Conservation (phyloP, 2,888 invertebrate genomes). For the Cordylochernes scorpioides region DNA sequence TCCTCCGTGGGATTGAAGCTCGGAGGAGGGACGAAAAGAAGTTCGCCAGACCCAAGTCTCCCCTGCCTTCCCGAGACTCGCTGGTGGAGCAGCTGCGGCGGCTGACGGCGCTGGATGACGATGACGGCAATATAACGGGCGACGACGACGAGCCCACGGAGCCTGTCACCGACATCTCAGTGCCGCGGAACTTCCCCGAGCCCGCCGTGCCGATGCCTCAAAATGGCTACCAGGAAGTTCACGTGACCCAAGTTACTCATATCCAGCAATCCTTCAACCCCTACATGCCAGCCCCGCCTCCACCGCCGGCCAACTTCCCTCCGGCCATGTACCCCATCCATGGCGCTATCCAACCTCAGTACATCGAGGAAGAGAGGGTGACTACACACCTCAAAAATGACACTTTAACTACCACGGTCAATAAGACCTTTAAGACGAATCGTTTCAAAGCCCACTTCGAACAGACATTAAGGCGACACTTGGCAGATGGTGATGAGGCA, state of each 20-base stretch:
- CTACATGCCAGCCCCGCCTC: too few species aligned
- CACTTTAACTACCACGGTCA: too few species aligned
- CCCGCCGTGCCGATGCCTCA: too few species aligned
- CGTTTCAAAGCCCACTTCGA: too few species aligned
- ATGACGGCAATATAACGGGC: too few species aligned
- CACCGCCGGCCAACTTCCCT: not conserved
- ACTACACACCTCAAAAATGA: too few species aligned
- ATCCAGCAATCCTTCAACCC: not conserved
- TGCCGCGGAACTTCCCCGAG: not conserved
- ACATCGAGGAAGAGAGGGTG: too few species aligned
- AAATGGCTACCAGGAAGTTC: too few species aligned
- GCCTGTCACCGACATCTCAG: not conserved
- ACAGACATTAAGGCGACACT: too few species aligned
- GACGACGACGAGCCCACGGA: not conserved
- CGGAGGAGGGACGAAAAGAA: slow-evolving; percentile 16
- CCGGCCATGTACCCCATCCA: not conserved
- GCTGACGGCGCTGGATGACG: slow-evolving; percentile 29
- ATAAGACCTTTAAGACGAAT: too few species aligned
- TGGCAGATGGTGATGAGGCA: not conserved
- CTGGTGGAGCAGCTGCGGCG: slow-evolving; percentile 59
- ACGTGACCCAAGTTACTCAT: not conserved
- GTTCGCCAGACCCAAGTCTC: slow-evolving; percentile 9
- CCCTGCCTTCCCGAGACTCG: slow-evolving; percentile 28
- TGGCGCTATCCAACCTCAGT: not conserved
- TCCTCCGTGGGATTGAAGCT: slow-evolving; percentile 36